These are phyloP conservation scores for Ophion slaviceki DNA, from an alignment of 2,888 invertebrate genomes.

Conservation along the genomic window DNA sequence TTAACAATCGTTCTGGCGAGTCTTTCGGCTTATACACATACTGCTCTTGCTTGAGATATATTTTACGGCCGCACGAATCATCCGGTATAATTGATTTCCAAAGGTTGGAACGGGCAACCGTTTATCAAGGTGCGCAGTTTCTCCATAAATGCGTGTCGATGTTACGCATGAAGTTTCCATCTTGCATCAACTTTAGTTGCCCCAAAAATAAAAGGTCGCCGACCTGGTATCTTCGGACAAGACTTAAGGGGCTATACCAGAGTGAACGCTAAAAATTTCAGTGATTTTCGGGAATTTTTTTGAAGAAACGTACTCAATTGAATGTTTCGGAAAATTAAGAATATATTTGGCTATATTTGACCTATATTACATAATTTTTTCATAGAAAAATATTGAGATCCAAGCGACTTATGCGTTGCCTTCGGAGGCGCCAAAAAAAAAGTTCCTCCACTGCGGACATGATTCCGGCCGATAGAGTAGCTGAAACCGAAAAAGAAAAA, in stretches of 20 bases:
- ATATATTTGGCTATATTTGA: too few relatives aligned
- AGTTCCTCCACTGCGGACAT: too few relatives aligned
- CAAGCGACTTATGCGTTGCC: too few relatives aligned
- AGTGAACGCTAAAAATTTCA: too few relatives aligned
- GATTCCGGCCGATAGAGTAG: too few relatives aligned
- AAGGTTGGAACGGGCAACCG: background rate
- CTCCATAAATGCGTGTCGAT: background rate
- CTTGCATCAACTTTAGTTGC: background rate
- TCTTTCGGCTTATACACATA: constrained; percentile 21
- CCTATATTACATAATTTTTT: too few relatives aligned
- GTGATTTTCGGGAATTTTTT: too few relatives aligned
- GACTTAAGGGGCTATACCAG: background rate
- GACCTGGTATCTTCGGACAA: background rate
- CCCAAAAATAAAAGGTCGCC: background rate
- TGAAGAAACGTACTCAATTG: too few relatives aligned
- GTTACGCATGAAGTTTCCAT: background rate
- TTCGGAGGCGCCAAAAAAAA: too few relatives aligned
- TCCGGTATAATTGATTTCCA: constrained; percentile 31
- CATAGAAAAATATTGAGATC: too few relatives aligned
- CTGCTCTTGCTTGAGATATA: constrained; percentile 6
- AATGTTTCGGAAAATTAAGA: too few relatives aligned
- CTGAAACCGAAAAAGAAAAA: too few relatives aligned
- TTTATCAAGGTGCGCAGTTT: background rate
- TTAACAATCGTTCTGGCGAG: constrained; percentile 23
- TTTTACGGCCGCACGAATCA: constrained; percentile 22